phyloP scores from a whole-genome alignment of 1,140 invertebrate genomes.

The Drosophila auraria region DNA sequence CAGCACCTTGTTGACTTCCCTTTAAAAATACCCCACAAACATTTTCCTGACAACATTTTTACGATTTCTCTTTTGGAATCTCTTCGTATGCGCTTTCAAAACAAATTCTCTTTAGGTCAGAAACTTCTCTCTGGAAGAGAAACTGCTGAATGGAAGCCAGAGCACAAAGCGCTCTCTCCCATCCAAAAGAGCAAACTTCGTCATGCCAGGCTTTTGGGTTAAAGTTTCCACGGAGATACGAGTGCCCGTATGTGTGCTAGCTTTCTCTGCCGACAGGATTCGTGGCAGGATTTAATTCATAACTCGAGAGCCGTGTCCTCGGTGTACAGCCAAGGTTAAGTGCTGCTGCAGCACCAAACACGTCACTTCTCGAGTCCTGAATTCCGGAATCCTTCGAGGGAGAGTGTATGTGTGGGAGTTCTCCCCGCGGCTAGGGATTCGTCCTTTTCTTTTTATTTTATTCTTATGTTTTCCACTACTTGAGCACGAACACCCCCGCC shows the following conservation, averaged over 20 bases:
- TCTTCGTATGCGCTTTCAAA: neutral
- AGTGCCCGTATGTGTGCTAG: conserved; percentile 27
- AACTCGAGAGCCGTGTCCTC: conserved; percentile 79
- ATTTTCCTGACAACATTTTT: conserved; percentile 1
- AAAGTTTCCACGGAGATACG: conserved; percentile 51
- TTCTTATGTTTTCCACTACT: conserved; percentile 56
- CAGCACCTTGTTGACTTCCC: neutral
- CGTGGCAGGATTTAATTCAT: conserved; percentile 79
- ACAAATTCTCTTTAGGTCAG: conserved; percentile 13
- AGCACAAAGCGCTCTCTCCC: conserved; percentile 30
- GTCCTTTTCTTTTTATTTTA: conserved; percentile 40
- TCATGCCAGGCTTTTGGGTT: conserved; percentile 54
- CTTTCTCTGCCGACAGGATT: conserved; percentile 55
- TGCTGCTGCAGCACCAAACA: conserved; percentile 61
- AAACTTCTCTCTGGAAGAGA: conserved; percentile 31
- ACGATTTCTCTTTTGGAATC: conserved; percentile 2
- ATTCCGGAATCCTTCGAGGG: conserved; percentile 26
- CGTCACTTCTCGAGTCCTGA: conserved; percentile 58
- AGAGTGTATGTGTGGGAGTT: conserved; percentile 19
- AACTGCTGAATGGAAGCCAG: conserved; percentile 61
- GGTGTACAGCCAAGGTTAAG: conserved; percentile 80
- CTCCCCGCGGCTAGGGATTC: conserved; percentile 29
- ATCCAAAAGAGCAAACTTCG: conserved; percentile 11
- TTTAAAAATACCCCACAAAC: conserved; percentile 25
- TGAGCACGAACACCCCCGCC: conserved; percentile 60